Percentiles rank a stretch among this genome's conserved stretches.
phyloP scores from a whole-genome alignment of 1,140 invertebrate genomes.

The Lepidurus couesii region DNA sequence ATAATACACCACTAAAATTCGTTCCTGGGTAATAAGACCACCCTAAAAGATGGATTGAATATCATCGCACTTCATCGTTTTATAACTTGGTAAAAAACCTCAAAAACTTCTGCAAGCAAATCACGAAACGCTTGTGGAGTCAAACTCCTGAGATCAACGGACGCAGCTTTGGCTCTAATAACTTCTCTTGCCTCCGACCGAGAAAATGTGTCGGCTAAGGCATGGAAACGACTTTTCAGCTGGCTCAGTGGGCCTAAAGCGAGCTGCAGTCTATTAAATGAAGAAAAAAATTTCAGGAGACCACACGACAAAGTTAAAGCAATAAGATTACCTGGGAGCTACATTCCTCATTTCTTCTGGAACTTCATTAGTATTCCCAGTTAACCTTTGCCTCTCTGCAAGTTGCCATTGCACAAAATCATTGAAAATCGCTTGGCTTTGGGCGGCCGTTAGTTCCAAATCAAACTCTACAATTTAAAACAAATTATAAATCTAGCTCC shows the following conservation, averaged over 20 bases:
- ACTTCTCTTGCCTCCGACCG: not conserved
- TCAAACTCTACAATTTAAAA: not conserved
- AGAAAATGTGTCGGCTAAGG: not conserved
- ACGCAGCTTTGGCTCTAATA: not conserved
- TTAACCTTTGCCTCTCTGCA: not conserved
- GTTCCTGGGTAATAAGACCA: not conserved
- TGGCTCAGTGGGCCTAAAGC: not conserved
- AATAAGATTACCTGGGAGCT: not conserved
- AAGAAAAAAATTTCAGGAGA: not conserved
- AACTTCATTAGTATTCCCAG: not conserved
- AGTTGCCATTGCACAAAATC: not conserved
- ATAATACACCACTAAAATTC: not conserved
- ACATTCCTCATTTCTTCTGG: not conserved
- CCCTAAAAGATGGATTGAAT: not conserved
- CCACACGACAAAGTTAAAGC: not conserved
- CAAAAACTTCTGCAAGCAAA: not conserved
- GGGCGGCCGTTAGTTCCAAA: not conserved
- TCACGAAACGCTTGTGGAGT: not conserved
- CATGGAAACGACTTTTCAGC: not conserved
- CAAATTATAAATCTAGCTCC: not conserved
- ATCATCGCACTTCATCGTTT: not conserved
- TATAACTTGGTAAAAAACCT: not conserved
- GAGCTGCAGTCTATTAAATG: not conserved
- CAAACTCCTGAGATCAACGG: not conserved
- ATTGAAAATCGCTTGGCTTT: conserved; percentile 2